Evolutionary conservation across 2,113 vertebrate genomes (phyloP).

Genomic region (Camarhynchus parvulus): DNA sequence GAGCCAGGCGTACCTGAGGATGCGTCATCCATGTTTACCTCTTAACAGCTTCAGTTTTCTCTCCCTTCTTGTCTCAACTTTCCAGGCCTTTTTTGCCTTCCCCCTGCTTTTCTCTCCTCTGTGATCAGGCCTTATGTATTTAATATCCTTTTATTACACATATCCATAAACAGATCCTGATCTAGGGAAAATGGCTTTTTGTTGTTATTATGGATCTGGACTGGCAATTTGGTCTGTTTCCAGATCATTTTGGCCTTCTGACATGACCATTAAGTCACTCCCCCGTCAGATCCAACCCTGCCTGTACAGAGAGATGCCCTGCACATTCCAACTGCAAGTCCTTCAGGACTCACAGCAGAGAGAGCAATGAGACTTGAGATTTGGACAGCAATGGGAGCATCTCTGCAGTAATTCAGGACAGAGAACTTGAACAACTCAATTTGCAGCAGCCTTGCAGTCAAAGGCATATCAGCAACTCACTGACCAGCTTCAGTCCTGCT

Average conservation of each 20-base stretch:
- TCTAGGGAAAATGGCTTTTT: not conserved
- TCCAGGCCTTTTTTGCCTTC: not conserved
- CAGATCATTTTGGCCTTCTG: not conserved
- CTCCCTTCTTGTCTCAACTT: not conserved
- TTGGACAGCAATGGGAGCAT: not conserved
- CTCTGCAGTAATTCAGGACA: not conserved
- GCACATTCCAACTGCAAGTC: not conserved
- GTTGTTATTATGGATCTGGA: not conserved
- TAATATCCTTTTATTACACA: not conserved
- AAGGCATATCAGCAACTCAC: not conserved
- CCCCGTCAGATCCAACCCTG: not conserved
- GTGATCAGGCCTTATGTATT: not conserved
- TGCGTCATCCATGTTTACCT: not conserved
- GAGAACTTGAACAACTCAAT: not conserved
- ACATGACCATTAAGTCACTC: not conserved
- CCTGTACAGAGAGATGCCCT: not conserved
- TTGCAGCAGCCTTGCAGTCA: not conserved
- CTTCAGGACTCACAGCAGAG: not conserved
- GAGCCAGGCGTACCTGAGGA: not conserved
- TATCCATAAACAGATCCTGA: not conserved
- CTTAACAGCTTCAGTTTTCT: not conserved
- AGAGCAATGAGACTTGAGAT: not conserved
- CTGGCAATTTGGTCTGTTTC: not conserved
- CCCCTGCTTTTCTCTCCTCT: not conserved
- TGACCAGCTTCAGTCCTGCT: not conserved